These are phyloP conservation scores for Volucella zonaria DNA, from an alignment of 2,888 invertebrate species.

Conservation along the genomic window DNA sequence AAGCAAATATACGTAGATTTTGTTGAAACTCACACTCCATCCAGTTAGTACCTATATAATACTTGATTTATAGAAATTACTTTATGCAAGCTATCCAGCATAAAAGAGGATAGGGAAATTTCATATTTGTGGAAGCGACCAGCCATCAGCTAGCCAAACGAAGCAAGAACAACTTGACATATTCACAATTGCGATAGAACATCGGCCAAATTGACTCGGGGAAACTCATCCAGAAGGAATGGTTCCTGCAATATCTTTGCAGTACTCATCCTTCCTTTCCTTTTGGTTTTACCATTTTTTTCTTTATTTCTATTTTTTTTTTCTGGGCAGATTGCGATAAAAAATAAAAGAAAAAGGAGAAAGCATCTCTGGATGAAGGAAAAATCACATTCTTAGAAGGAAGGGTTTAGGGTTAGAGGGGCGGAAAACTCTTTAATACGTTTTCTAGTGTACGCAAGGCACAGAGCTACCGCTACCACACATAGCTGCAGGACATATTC, in stretches of 20 bases:
- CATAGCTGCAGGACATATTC: conserved; percentile 28
- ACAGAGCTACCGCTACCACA: conserved; percentile 27
- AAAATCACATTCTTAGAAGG: conserved; percentile 42
- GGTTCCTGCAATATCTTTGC: conserved; percentile 43
- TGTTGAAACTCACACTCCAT: background rate
- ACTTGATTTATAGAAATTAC: conserved; percentile 44
- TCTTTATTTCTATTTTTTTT: background rate
- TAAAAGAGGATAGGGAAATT: conserved; percentile 16
- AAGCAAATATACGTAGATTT: background rate
- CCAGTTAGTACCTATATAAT: background rate
- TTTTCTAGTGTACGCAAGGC: conserved; percentile 46
- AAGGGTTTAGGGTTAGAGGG: background rate
- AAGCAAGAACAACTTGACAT: background rate
- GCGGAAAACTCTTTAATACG: conserved; percentile 55
- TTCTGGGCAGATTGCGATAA: background rate
- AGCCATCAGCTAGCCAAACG: conserved; percentile 35
- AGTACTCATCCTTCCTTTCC: conserved; percentile 27
- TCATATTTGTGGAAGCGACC: background rate
- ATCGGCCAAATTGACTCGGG: conserved; percentile 57
- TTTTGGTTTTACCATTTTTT: background rate
- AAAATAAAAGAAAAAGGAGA: background rate
- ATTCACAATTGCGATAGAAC: conserved; percentile 61
- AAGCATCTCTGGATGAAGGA: background rate
- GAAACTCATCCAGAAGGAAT: conserved; percentile 64
- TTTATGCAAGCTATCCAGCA: conserved; percentile 42